Base-by-base conservation (phyloP, 2,888 invertebrate genomes). In the Cyaniris semiargus region DNA sequence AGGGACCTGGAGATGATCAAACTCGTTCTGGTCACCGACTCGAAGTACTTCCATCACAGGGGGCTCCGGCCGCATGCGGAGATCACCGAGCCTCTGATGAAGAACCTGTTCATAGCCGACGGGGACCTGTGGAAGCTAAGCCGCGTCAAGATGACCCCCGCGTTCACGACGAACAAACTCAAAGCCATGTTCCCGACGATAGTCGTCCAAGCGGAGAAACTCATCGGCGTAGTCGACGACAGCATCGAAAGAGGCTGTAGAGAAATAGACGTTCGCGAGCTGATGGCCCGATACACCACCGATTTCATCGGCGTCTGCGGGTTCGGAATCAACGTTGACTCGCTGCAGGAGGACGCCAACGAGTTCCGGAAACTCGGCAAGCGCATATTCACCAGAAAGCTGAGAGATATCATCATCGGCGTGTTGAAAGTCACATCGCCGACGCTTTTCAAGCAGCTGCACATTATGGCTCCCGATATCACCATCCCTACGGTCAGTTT, bases 271-370 rank as follows among this genome's bases (percentile, higher is more conserved):
- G 86, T 88, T 3, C 85, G 89, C 70, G 93, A 93, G 79, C 86
- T 92, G 0, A 92, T 93, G 91, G 92, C 92, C 2, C 86, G 93
- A 72, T 93, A 91, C 66, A 92, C 92, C 0, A 92, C 91, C 5
- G 93, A 93, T 80, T 91, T 92, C 79, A 92, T 93, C 13, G 93
- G 93, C 6, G 90, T 86, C 0, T 92, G 92, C 81, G 92, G 90
- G 18, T 93, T 93, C 80, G 93, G 93, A 18, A 87, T 93, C 6
- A 85, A 92, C 76, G 90, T 89, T 86, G 90, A 92, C 78, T 81
- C 91, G 1, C 82, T 93, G 23, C 85, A 81, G 58, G 86, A 90
- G 31, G 90, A 91, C 82, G 89, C 90, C 78, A 92, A 92, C 0
- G 86, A 89, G 74, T 93, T 93, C 75, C 85, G 91, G 79, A 88